phyloP scores from a whole-genome alignment of 2,797 vertebrate genomes.

The Sebastes hubbsi region DNA sequence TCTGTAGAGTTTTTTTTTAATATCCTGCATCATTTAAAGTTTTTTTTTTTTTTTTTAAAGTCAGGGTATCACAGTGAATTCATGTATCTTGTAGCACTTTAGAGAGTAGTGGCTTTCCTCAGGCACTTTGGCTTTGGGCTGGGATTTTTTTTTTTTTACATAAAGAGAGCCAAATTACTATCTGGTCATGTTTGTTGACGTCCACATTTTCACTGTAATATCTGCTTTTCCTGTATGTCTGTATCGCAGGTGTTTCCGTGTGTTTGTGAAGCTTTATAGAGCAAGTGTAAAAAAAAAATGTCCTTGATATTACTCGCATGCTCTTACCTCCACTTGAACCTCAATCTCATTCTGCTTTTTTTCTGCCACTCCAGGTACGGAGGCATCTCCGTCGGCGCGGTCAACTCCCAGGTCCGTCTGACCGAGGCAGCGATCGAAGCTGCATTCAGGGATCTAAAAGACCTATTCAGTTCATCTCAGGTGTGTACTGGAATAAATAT shows the following conservation, averaged over 20 bases:
- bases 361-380: conserved; percentile 73
- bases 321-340: not conserved
- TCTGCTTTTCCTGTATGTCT: not conserved
- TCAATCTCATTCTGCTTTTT: not conserved
- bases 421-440: conserved; percentile 64
- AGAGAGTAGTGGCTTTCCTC: not conserved
- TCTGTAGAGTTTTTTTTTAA: not conserved
- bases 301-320: not conserved
- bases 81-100: not conserved
- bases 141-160: not conserved
- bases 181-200: not conserved
- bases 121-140: not conserved
- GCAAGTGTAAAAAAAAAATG: not conserved
- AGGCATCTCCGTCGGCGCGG: conserved; percentile 81
- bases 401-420: conserved; percentile 81
- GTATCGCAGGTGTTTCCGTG: not conserved
- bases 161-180: conserved; percentile 24
- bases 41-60: not conserved
- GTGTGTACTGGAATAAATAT: conserved; percentile 48
- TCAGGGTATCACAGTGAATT: not conserved
- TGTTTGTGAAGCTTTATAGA: not conserved
- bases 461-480: conserved; percentile 62
- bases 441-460: conserved; percentile 62
- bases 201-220: not conserved
- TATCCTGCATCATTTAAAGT: not conserved